phyloP scores from a whole-genome alignment of 2,888 invertebrate species.

The Dascillus cervinus region DNA sequence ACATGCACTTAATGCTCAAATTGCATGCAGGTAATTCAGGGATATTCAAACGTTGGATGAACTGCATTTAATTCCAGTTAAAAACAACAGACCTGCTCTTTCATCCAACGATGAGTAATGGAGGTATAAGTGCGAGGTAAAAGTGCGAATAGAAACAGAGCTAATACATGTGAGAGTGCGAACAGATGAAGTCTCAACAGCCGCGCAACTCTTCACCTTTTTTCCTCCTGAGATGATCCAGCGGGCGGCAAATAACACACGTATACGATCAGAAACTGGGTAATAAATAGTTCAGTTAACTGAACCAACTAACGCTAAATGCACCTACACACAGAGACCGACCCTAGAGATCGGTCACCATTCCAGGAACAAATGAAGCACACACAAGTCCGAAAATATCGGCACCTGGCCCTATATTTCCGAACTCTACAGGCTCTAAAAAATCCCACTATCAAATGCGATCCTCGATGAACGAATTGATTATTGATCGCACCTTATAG shows the following conservation, averaged over 20 bases:
- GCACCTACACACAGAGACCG: constrained; percentile 39
- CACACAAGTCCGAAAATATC: constrained; percentile 36
- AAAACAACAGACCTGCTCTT: too few species aligned
- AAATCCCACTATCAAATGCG: constrained; percentile 31
- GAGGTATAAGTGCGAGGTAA: constrained; percentile 8
- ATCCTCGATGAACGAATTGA: not conserved
- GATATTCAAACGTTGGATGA: too few species aligned
- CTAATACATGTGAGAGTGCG: constrained; percentile 43
- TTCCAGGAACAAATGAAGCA: constrained; percentile 47
- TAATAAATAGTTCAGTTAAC: constrained; percentile 36
- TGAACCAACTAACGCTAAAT: constrained; percentile 22
- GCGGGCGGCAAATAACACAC: constrained; percentile 43
- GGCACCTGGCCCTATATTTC: constrained; percentile 24
- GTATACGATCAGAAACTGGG: constrained; percentile 42
- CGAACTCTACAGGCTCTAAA: constrained; percentile 35
- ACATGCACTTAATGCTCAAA: too few species aligned
- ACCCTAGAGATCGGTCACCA: constrained; percentile 36
- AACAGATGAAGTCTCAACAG: constrained; percentile 38
- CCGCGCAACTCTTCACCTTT: constrained; percentile 55
- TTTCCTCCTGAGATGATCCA: constrained; percentile 51
- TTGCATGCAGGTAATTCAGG: too few species aligned
- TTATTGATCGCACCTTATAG: constrained; percentile 34
- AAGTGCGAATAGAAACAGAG: constrained; percentile 26
- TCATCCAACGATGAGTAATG: too few species aligned
- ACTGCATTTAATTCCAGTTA: too few species aligned